Evolutionary conservation across 2,888 invertebrate species (phyloP).

Genomic region (Cremastinae sp.): DNA sequence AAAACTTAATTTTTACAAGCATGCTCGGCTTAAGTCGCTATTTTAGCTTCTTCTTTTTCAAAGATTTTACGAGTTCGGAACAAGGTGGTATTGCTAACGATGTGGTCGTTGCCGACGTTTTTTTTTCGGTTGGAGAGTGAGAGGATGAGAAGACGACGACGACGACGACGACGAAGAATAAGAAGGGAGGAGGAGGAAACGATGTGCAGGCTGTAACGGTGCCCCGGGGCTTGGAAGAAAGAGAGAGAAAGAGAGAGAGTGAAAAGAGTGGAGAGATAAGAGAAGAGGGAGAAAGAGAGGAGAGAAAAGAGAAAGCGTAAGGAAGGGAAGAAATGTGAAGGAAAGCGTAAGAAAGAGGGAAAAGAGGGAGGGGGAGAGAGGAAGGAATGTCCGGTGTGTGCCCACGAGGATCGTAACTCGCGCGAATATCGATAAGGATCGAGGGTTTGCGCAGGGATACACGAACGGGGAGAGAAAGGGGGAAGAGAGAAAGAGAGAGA

Average conservation of each 20-base stretch:
- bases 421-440: conserved; percentile 71
- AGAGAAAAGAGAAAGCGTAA: conserved; percentile 51
- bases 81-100: conserved; percentile 54
- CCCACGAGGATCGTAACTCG: conserved; percentile 60
- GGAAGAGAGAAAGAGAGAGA: conserved; percentile 29
- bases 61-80: conserved; percentile 14
- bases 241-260: conserved; percentile 39
- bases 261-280: conserved; percentile 32
- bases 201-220: conserved; percentile 56
- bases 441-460: conserved; percentile 58
- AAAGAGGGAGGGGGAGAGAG: conserved; percentile 47
- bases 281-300: conserved; percentile 38
- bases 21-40: not conserved
- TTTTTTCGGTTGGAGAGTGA: conserved; percentile 30
- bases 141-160: not conserved
- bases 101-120: conserved; percentile 50
- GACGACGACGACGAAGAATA: conserved; percentile 25
- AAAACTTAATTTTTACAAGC: too few species aligned
- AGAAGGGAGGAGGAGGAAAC: conserved; percentile 39
- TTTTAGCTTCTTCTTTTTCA: conserved; percentile 6
- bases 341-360: conserved; percentile 39
- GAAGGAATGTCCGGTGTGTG: conserved; percentile 62
- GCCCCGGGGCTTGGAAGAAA: conserved; percentile 39
- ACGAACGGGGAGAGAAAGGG: conserved; percentile 35
- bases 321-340: conserved; percentile 25